These are phyloP conservation scores for Platyrinchus mystaceus DNA, from an alignment of 2,797 vertebrate species.

Conservation along the genomic window DNA sequence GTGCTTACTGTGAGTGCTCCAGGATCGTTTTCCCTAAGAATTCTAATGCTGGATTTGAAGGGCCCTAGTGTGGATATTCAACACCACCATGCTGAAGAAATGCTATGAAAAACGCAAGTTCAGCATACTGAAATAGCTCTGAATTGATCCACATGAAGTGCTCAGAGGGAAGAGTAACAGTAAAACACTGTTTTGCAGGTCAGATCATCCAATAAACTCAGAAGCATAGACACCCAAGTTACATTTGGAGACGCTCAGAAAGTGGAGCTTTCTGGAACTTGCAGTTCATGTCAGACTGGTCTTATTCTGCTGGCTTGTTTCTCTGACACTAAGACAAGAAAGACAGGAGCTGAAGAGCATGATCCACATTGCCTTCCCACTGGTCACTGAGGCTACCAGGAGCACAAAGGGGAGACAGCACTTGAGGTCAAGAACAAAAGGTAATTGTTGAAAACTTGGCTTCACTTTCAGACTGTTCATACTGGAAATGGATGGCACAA, in stretches of 20 bases:
- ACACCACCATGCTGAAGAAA: neutral
- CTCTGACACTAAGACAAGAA: neutral
- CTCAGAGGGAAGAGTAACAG: neutral
- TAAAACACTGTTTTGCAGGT: neutral
- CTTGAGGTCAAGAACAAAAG: neutral
- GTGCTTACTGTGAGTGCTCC: neutral
- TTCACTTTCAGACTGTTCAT: neutral
- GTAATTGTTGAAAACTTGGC: fast-evolving
- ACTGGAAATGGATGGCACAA: neutral
- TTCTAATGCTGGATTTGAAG: neutral
- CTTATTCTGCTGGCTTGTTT: neutral
- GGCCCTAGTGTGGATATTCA: neutral
- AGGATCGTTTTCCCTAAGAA: neutral
- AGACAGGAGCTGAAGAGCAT: too few species aligned
- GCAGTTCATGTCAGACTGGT: neutral
- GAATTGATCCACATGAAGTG: fast-evolving
- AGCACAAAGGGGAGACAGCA: neutral
- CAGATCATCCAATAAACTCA: neutral
- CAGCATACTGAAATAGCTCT: neutral
- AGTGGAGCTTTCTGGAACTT: neutral
- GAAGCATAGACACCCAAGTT: neutral
- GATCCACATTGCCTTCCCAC: neutral
- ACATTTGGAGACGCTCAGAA: neutral
- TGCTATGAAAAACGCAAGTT: neutral
- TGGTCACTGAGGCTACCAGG: neutral